Conservation (phyloP, 2,888 invertebrate species). For the Athalia cordata region DNA sequence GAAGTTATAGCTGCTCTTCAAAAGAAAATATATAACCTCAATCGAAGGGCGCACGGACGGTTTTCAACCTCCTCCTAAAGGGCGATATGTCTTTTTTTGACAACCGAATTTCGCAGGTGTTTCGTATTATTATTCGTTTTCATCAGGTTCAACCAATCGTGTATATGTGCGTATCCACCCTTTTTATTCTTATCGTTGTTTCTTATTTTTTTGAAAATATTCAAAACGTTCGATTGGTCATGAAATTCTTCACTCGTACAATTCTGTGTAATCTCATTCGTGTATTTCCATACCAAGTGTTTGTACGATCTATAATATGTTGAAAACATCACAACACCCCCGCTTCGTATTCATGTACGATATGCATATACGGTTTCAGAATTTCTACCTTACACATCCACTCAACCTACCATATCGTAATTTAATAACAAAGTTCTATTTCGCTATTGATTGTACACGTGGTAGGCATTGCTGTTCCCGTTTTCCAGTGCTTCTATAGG, state of each 20-base stretch:
- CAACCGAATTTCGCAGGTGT: conserved; percentile 41
- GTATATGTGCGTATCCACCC: too few species aligned
- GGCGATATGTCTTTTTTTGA: conserved; percentile 36
- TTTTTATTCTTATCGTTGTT: too few species aligned
- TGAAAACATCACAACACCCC: too few species aligned
- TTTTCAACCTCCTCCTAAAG: neutral
- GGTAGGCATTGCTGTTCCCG: neutral
- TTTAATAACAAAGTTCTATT: conserved; percentile 21
- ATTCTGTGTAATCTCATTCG: too few species aligned
- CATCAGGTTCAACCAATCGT: too few species aligned
- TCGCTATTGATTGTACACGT: conserved; percentile 4
- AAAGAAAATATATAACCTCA: conserved; percentile 9
- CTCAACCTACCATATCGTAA: neutral
- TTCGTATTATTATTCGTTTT: conserved; percentile 14
- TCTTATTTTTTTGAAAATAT: too few species aligned
- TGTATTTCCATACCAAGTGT: too few species aligned
- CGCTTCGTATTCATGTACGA: too few species aligned
- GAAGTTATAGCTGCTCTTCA: conserved; percentile 15
- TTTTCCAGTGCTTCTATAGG: neutral
- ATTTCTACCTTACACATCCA: neutral
- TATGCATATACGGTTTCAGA: too few species aligned
- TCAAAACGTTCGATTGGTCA: too few species aligned
- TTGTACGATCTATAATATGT: too few species aligned
- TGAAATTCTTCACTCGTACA: too few species aligned
- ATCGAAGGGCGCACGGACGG: conserved; percentile 30